Evolutionary conservation across 2,113 vertebrate species (phyloP).

Genomic region (Carassius carassius): DNA sequence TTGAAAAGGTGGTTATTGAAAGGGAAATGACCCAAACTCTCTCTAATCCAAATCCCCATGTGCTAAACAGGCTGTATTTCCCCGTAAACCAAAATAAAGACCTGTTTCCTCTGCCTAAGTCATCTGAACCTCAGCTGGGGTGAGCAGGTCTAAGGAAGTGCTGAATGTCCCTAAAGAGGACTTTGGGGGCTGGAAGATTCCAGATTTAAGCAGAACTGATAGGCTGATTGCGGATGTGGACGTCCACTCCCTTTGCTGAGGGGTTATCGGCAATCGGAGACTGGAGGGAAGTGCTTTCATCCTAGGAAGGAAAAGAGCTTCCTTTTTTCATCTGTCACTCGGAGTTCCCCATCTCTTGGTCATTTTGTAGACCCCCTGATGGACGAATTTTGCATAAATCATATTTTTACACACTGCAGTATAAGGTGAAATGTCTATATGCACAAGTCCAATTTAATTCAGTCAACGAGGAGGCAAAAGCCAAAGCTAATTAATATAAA

Average conservation of each 20-base stretch:
- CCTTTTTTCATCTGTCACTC: slow-evolving; percentile 48
- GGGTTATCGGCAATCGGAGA: slow-evolving; percentile 50
- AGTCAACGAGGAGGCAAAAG: background rate
- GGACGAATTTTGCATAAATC: slow-evolving; percentile 7
- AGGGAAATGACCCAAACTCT: slow-evolving; percentile 24
- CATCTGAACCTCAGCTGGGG: slow-evolving; percentile 22
- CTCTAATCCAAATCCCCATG: slow-evolving; percentile 40
- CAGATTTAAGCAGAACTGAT: slow-evolving; percentile 29
- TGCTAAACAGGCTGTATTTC: slow-evolving; percentile 26
- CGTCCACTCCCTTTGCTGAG: slow-evolving; percentile 31
- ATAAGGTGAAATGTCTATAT: background rate
- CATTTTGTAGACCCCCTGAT: slow-evolving; percentile 28
- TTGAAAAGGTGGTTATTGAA: slow-evolving; percentile 19
- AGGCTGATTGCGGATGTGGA: slow-evolving; percentile 39
- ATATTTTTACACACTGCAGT: background rate
- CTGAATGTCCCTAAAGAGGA: slow-evolving; percentile 42
- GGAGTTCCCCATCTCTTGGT: slow-evolving; percentile 24
- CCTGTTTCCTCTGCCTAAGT: slow-evolving; percentile 33
- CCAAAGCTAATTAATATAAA: background rate
- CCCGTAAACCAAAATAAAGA: slow-evolving; percentile 30
- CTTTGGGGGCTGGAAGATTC: slow-evolving; percentile 23
- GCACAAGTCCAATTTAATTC: background rate
- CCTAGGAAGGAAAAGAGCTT: slow-evolving; percentile 41
- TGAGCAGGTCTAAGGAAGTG: slow-evolving; percentile 21
- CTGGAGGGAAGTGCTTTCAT: slow-evolving; percentile 49